phyloP scores from a whole-genome alignment of 2,797 vertebrate species.

The Prunella strophiata region DNA sequence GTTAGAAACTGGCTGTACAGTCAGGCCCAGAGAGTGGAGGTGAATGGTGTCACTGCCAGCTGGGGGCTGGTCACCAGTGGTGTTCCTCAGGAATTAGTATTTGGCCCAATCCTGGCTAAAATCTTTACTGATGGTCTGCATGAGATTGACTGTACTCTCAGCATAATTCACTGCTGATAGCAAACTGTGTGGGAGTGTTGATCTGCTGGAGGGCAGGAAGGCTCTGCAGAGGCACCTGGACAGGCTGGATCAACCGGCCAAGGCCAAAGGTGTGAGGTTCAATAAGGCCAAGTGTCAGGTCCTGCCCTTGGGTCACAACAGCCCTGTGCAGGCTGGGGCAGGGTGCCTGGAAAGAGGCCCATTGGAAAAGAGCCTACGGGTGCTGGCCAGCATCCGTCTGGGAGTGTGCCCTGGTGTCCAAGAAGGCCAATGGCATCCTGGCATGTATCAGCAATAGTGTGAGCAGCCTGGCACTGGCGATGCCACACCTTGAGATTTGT shows the following conservation, averaged over 20 bases:
- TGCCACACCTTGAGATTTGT: rapidly evolving
- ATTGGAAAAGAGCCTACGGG: background rate
- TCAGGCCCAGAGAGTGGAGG: background rate
- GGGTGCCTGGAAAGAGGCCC: background rate
- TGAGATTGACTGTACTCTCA: background rate
- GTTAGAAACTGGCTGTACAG: background rate
- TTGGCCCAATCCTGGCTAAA: background rate
- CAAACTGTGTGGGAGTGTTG: background rate
- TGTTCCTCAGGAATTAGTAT: background rate
- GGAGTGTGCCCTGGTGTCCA: background rate
- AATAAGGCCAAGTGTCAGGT: background rate
- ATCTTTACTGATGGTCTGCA: background rate
- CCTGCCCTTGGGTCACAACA: background rate
- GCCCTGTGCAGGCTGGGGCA: background rate
- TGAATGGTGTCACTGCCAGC: background rate
- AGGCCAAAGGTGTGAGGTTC: background rate
- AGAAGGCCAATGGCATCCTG: background rate
- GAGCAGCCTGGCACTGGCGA: background rate
- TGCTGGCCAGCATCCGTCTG: background rate
- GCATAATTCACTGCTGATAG: background rate
- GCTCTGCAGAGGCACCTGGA: background rate
- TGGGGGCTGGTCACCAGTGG: too few relatives aligned
- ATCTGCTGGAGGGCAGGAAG: background rate
- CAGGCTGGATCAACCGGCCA: too few relatives aligned
- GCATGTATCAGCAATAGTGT: background rate